Conservation (phyloP, 2,888 invertebrate genomes). For the Drosophila colorata region DNA sequence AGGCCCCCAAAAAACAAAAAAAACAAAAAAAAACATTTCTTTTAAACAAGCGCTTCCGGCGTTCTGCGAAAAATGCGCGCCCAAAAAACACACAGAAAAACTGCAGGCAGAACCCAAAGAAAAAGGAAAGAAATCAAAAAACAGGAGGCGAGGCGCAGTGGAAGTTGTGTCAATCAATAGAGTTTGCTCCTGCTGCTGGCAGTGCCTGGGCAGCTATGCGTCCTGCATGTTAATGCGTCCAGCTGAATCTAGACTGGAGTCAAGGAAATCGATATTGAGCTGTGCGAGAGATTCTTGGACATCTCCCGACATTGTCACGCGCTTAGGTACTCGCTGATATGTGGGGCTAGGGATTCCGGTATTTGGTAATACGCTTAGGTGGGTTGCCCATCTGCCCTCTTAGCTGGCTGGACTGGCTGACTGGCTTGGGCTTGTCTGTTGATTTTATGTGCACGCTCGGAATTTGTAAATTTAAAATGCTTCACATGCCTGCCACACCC, state of each 20-base stretch:
- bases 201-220: slow-evolving; percentile 59
- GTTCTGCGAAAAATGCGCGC: slow-evolving; percentile 72
- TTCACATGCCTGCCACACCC: slow-evolving; percentile 47
- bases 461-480: slow-evolving; percentile 82
- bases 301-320: slow-evolving; percentile 63
- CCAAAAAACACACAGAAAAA: slow-evolving; percentile 25
- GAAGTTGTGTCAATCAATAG: slow-evolving; percentile 84
- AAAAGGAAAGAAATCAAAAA: slow-evolving; percentile 8
- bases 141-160: slow-evolving; percentile 56
- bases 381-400: background rate
- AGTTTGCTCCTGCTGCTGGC: slow-evolving; percentile 48
- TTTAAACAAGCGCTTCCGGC: slow-evolving; percentile 77
- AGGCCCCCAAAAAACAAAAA: slow-evolving; percentile 24
- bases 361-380: background rate
- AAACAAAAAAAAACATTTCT: slow-evolving; percentile 51
- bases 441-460: slow-evolving; percentile 74
- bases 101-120: slow-evolving; percentile 18
- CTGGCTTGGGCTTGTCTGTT: slow-evolving; percentile 63
- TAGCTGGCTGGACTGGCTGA: background rate
- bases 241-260: slow-evolving; percentile 29
- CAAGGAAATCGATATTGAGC: slow-evolving; percentile 61
- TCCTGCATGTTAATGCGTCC: slow-evolving; percentile 81
- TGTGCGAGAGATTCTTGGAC: slow-evolving; percentile 46
- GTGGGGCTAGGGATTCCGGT: slow-evolving; percentile 1
- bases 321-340: slow-evolving; percentile 50